A percentile compares a stretch with the other conserved stretches of the same genome.
These are phyloP conservation scores for Drosophila micromelanica DNA, from an alignment of 1,140 invertebrate genomes.

Conservation along the genomic window DNA sequence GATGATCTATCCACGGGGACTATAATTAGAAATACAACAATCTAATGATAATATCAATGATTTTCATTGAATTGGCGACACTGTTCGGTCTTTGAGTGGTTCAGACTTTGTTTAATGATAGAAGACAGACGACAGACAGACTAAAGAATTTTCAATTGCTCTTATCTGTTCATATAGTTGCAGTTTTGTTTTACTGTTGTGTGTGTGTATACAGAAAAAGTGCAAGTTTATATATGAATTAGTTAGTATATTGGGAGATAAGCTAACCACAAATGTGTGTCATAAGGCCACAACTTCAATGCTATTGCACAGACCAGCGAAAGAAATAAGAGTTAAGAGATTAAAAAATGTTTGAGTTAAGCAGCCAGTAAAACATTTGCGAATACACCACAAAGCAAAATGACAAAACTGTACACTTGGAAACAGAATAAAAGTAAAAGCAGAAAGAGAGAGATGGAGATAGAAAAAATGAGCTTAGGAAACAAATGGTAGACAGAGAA, in stretches of 20 bases:
- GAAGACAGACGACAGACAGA: constrained; percentile 19
- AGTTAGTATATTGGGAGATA: constrained; percentile 53
- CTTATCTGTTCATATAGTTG: constrained; percentile 39
- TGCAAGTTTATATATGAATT: constrained; percentile 20
- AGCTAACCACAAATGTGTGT: constrained; percentile 79
- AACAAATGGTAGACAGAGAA: too few species aligned
- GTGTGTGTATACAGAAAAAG: constrained; percentile 4
- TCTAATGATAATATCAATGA: constrained; percentile 33
- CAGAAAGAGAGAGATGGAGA: too few species aligned
- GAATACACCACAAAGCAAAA: not conserved
- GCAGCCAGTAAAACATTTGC: not conserved
- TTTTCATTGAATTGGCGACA: constrained; percentile 33
- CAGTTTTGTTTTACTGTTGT: not conserved
- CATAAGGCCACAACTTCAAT: constrained; percentile 81
- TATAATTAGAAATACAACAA: constrained; percentile 12
- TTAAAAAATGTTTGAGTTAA: not conserved
- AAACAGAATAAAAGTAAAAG: too few species aligned
- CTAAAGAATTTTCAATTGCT: constrained; percentile 12
- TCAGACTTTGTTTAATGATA: constrained; percentile 54
- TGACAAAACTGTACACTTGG: too few species aligned
- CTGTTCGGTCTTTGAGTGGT: constrained; percentile 2
- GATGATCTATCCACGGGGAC: not conserved
- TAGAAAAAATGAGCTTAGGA: too few species aligned
- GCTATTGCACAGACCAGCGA: constrained; percentile 64
- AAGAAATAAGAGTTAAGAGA: constrained; percentile 33